A percentile compares a stretch with the other conserved stretches of the same genome.
These are phyloP conservation scores for Dinocampus coccinellae DNA, from an alignment of 2,888 invertebrate genomes.

Conservation along the genomic window DNA sequence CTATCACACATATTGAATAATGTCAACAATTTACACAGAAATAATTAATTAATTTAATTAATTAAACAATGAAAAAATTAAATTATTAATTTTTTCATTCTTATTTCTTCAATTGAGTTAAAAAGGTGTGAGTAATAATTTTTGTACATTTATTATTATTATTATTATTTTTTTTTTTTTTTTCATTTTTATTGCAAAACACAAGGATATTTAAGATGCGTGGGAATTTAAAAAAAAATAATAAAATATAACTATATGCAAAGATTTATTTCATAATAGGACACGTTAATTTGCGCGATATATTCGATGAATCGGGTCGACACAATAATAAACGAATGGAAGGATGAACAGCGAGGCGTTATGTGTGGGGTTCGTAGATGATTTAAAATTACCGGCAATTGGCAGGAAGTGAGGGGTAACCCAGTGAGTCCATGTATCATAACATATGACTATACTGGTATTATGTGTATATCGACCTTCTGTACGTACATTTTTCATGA, in stretches of 20 bases:
- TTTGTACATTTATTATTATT: not conserved
- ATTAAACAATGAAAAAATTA: too few relatives aligned
- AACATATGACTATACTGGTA: slow-evolving; percentile 31
- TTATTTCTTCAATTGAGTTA: too few relatives aligned
- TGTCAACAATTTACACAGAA: too few relatives aligned
- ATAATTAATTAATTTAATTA: too few relatives aligned
- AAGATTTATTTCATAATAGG: slow-evolving; percentile 11
- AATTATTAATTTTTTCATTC: too few relatives aligned
- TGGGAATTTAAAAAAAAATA: slow-evolving; percentile 27
- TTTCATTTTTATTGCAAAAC: not conserved
- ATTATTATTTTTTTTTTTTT: not conserved
- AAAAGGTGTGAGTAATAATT: too few relatives aligned
- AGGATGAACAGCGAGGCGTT: slow-evolving; percentile 50
- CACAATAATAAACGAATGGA: slow-evolving; percentile 29
- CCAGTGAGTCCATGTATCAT: slow-evolving; percentile 32
- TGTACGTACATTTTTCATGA: not conserved
- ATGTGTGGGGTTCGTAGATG: slow-evolving; percentile 67
- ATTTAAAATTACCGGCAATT: slow-evolving; percentile 68
- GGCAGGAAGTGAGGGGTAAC: slow-evolving; percentile 68
- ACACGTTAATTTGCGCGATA: slow-evolving; percentile 29
- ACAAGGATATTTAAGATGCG: slow-evolving; percentile 5
- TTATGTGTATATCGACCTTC: not conserved
- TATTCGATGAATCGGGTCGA: slow-evolving; percentile 33
- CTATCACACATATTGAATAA: too few relatives aligned
- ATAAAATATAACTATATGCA: too few relatives aligned